Evolutionary conservation across 2,888 invertebrate genomes (phyloP), one percentile per base, ranked within the genome.

Genomic region (Carpatolechia fugitivella): DNA sequence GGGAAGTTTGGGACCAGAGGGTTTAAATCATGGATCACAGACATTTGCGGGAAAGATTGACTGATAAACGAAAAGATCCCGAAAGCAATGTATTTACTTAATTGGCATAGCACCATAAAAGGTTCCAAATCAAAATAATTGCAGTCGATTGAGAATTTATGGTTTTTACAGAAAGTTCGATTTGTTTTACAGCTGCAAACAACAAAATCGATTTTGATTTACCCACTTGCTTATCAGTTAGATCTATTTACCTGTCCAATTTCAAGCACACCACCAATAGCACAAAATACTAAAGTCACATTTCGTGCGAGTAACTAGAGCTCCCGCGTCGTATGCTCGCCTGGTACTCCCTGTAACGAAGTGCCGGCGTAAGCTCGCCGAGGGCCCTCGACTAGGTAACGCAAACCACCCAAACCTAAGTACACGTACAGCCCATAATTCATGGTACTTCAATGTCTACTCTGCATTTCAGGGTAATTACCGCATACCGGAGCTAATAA

Each of bases 401-500:
- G 65, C 74, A 65, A 75, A 74, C 71, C 70, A 20, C 7, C 20
- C 40, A 41, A 41, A 41, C 40, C 38, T 33, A 30, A 24, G 18
- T 30, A 50, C 36, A 65, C 69, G 74, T 65, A 72, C 71, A 68
- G 60, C 62, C 62, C 61, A 74, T 82, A 85, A 84, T 84, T 75
- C 74, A 80, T 78, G 77, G 74, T 69, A 80, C 85, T 85, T 82
- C 76, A 87, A 72, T 77, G 66, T 81, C 80, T 81, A 80, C 80
- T 85, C 81, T 74, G 71, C 78, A 85, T 86, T 89, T 87, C 83
- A 87, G 89, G 87, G 72, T 85, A 85, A 87, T 89, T 85, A 88
- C 77, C 74, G 70, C 83, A 86, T 88, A 80, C 87, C 88, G 72
- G 82, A 82, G 82, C 82, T 89, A 87, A 85, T 86, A 85, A 82